Evolutionary conservation across 1,140 invertebrate genomes (phyloP).

Genomic region (Ceratoteleas bidentatus): DNA sequence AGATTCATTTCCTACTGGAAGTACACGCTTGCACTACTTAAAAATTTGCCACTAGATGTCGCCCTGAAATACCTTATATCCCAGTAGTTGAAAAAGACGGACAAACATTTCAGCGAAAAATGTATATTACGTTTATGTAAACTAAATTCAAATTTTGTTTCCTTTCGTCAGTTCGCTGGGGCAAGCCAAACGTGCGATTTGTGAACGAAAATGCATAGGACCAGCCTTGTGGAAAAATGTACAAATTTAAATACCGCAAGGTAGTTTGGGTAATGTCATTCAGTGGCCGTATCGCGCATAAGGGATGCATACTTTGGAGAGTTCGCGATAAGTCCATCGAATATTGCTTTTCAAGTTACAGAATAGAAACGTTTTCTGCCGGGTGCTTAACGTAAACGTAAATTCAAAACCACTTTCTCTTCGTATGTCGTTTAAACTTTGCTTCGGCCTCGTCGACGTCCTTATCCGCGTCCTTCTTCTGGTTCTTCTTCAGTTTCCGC

Average conservation of each 20-base stretch:
- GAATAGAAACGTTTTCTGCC: constrained; percentile 59
- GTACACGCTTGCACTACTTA: too few species aligned
- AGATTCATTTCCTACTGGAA: too few species aligned
- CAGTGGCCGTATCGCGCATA: constrained; percentile 1
- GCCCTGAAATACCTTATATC: too few species aligned
- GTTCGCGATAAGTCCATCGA: constrained; percentile 35
- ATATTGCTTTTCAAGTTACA: constrained; percentile 51
- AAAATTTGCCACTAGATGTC: too few species aligned
- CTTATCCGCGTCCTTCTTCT: constrained; percentile 79
- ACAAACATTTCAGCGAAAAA: too few species aligned
- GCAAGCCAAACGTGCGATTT: too few species aligned
- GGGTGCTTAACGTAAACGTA: constrained; percentile 44
- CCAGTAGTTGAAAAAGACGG: too few species aligned
- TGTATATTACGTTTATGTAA: too few species aligned
- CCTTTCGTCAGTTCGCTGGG: too few species aligned
- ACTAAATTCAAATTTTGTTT: neutral
- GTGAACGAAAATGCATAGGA: constrained; percentile 38
- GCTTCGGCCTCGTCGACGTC: constrained; percentile 79
- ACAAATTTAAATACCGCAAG: constrained; percentile 39
- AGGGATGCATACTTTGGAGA: constrained; percentile 30
- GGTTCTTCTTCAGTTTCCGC: constrained; percentile 74
- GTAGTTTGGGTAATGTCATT: constrained; percentile 37
- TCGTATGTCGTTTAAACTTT: constrained; percentile 76
- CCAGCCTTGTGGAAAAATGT: constrained; percentile 38
- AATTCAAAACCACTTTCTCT: constrained; percentile 79